phyloP scores from a whole-genome alignment of 2,888 invertebrate species.

The Drosophila engyochracea region DNA sequence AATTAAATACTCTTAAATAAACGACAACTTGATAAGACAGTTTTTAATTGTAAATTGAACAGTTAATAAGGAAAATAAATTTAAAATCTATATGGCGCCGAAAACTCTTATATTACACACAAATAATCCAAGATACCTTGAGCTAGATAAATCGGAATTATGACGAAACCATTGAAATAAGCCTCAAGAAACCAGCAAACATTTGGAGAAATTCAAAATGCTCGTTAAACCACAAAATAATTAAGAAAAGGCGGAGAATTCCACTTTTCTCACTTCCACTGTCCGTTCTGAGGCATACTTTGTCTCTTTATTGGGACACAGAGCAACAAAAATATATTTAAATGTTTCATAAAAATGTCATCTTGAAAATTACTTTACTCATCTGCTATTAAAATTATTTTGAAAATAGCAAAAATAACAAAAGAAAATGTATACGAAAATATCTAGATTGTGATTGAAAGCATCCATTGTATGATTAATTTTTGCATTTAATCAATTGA shows the following conservation, averaged over 20 bases:
- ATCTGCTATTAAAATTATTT: neutral
- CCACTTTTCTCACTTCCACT: neutral
- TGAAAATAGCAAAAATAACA: neutral
- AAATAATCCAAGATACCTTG: neutral
- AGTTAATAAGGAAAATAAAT: neutral
- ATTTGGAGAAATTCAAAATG: neutral
- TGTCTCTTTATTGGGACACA: neutral
- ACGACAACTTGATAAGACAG: neutral
- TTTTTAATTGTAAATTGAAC: neutral
- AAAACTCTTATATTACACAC: neutral
- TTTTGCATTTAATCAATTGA: slow-evolving; percentile 8
- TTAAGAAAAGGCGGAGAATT: neutral
- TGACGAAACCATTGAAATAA: neutral
- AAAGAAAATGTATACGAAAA: neutral
- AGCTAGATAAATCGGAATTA: neutral
- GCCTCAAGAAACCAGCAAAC: neutral
- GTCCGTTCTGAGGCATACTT: neutral
- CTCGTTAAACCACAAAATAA: neutral
- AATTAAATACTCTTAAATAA: neutral
- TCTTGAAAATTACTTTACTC: neutral
- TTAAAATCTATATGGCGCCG: neutral
- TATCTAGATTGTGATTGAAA: neutral
- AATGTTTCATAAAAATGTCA: neutral
- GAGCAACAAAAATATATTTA: neutral
- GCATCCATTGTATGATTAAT: neutral